Base-by-base conservation (phyloP, 2,113 vertebrate species). In the Chrysemys picta region DNA sequence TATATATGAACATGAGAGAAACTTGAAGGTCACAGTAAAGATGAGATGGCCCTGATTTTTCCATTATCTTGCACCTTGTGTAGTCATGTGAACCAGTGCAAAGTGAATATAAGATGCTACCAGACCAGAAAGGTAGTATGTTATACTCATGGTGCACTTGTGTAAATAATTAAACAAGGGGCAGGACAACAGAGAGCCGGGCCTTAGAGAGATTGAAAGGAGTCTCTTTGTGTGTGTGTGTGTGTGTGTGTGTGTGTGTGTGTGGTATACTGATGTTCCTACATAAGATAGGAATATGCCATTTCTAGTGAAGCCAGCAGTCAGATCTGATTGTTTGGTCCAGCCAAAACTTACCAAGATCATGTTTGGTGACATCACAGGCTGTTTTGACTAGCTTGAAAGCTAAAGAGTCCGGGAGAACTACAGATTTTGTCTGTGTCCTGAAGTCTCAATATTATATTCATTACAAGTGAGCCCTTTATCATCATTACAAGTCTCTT, bases 401-500 rank as follows among this genome's bases (percentile, higher is more conserved):
- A 85, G 56, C 89, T 27, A 90, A 53, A 24, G 59, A 81, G 42
- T 35, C 6, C 14, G 79, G 80, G 42, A 80, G 12, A 38, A 88
- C 35, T 31, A 45, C 1, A 1, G 27, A 17, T 7, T 90, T 56
- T 59, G 19, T 50, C 87, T 42, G 65, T 65, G 0, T 13, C 57
- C 53, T 22, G 45, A 6, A 27, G 31, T n/a, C 38, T 65, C 75
- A n/a, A 0, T 53, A 10, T 91, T 65, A 47, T 31, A 45, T 8
- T 14, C 4, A 47, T 53, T 8, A 1, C 14, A 0, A 79, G 56
- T n/a, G 24, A 56, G 5, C 0, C 19, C 16, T 14, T 56, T n/a
- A 78, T 2, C 62, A 81, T 17, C 52, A 5, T 22, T 21, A 21
- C 69, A 75, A 75, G 0, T 1, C 10, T 21, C 29, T 0, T 8